Percentiles rank a stretch among this genome's conserved stretches.
phyloP scores from a whole-genome alignment of 2,888 invertebrate species.

The Ornithoptera priamus region DNA sequence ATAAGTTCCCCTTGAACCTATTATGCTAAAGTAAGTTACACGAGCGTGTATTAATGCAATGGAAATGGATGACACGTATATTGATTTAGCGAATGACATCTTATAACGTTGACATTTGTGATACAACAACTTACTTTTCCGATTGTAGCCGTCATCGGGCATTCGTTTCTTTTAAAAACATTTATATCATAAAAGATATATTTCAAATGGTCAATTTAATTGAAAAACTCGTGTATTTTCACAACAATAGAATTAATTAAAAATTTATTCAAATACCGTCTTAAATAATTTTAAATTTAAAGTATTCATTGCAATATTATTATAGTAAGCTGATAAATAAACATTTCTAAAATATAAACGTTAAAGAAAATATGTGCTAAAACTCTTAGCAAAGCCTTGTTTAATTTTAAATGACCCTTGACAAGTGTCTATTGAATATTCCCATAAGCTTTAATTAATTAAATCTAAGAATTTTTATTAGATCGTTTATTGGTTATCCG shows the following conservation, averaged over 20 bases:
- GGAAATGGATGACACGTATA: conserved; percentile 10
- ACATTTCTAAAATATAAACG: not conserved
- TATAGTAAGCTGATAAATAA: not conserved
- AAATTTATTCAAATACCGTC: not conserved
- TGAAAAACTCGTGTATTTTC: not conserved
- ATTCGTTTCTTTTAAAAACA: not conserved
- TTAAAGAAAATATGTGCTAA: not conserved
- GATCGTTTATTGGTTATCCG: not conserved
- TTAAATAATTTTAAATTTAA: not conserved
- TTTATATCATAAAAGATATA: not conserved
- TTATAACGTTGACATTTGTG: conserved; percentile 34
- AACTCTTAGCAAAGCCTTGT: not conserved
- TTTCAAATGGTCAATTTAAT: not conserved
- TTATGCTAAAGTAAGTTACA: conserved; percentile 30
- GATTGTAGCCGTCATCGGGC: not conserved
- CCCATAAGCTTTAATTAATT: too few species aligned
- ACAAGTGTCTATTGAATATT: not conserved
- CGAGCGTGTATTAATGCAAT: conserved; percentile 25
- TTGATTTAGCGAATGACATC: conserved; percentile 25
- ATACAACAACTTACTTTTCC: conserved; percentile 15
- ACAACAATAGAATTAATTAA: not conserved
- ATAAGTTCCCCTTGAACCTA: conserved; percentile 50
- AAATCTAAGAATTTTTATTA: not conserved
- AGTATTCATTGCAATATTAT: not conserved
- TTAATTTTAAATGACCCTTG: not conserved